These are phyloP conservation scores for Ochropleura leucogaster DNA, from an alignment of 2,888 invertebrate species.

Conservation along the genomic window DNA sequence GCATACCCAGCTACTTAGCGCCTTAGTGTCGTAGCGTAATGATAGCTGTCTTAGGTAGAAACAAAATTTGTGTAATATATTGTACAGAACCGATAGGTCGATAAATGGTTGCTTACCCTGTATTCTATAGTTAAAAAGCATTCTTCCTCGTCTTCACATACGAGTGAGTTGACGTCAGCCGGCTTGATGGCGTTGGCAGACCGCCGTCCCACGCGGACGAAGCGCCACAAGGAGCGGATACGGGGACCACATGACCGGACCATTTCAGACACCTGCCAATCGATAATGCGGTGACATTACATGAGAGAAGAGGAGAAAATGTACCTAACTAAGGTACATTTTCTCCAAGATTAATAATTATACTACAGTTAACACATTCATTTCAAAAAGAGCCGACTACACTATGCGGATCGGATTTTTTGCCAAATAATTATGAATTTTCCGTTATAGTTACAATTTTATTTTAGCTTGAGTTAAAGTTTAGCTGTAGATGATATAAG, in stretches of 20 bases:
- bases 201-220: slow-evolving; percentile 81
- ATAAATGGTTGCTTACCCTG: slow-evolving; percentile 74
- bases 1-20: too few relatives aligned
- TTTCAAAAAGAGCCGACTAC: background rate
- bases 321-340: too few relatives aligned
- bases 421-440: too few relatives aligned
- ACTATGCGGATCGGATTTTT: too few relatives aligned
- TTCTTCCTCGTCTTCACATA: slow-evolving; percentile 88
- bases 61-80: too few relatives aligned
- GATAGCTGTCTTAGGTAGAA: too few relatives aligned
- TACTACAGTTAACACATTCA: background rate
- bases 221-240: slow-evolving; percentile 86
- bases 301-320: too few relatives aligned
- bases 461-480: background rate
- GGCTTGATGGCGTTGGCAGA: slow-evolving; percentile 82
- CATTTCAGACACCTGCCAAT: slow-evolving; percentile 80
- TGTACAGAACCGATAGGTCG: background rate
- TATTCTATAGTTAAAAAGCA: slow-evolving; percentile 86
- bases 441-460: background rate
- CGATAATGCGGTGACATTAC: slow-evolving; percentile 3
- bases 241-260: slow-evolving; percentile 83
- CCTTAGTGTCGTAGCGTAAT: too few relatives aligned
- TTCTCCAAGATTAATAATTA: background rate
- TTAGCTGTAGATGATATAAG: background rate
- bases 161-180: slow-evolving; percentile 86